Conservation (phyloP, 2,797 vertebrate species). For the Peromyscus nudipes region DNA sequence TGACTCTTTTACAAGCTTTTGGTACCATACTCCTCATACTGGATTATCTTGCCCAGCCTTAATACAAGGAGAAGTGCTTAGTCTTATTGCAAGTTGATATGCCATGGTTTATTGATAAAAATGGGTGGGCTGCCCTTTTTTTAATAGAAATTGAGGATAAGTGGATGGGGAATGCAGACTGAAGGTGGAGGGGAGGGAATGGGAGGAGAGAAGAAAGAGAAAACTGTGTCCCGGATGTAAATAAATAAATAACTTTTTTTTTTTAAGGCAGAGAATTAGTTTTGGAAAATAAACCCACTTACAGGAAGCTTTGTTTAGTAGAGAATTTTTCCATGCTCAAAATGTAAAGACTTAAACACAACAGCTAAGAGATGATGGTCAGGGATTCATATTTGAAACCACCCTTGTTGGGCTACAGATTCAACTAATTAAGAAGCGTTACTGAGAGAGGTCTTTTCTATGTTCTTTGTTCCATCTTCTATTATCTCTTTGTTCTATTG, state of each 20-base stretch:
- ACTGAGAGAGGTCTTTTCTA: background rate
- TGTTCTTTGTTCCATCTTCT: background rate
- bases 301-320: conserved; percentile 26
- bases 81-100: background rate
- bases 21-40: background rate
- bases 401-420: background rate
- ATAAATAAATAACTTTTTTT: background rate
- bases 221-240: background rate
- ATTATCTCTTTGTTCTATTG: background rate
- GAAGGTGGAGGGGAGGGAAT: background rate
- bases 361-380: background rate
- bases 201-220: background rate
- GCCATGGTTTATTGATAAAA: background rate
- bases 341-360: conserved; percentile 34
- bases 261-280: background rate
- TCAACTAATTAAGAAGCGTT: conserved; percentile 5
- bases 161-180: background rate
- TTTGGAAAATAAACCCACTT: conserved; percentile 56
- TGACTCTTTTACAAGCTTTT: background rate
- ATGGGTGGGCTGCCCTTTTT: background rate
- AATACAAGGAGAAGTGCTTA: background rate
- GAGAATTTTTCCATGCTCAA: conserved; percentile 25
- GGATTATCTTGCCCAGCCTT: background rate
- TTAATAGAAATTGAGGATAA: background rate
- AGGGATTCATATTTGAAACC: conserved; percentile 42